phyloP scores from a whole-genome alignment of 2,888 invertebrate species.

The Aromia moschata region DNA sequence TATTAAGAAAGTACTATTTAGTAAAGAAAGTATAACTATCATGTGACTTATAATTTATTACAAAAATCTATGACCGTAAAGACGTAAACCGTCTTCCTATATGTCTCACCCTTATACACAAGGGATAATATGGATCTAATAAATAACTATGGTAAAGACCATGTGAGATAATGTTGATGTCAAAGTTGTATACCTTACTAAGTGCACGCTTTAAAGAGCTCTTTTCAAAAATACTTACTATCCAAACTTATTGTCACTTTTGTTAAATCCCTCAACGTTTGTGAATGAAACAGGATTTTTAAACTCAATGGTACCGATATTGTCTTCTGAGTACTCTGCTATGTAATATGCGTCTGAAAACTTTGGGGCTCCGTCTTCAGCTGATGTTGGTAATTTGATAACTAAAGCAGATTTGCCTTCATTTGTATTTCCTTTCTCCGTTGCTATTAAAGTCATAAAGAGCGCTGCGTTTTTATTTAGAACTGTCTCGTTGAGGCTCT shows the following conservation, averaged over 20 bases:
- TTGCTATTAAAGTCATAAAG: neutral
- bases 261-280: constrained; percentile 5
- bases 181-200: too few relatives aligned
- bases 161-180: too few relatives aligned
- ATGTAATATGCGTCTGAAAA: constrained; percentile 21
- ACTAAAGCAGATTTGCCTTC: neutral
- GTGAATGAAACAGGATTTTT: neutral
- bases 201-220: too few relatives aligned
- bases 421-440: neutral
- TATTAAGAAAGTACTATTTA: too few relatives aligned
- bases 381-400: neutral
- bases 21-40: too few relatives aligned
- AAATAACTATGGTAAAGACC: too few relatives aligned
- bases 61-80: too few relatives aligned
- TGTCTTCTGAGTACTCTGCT: constrained; percentile 11
- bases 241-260: constrained; percentile 3
- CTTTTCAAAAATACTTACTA: constrained; percentile 21
- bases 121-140: too few relatives aligned
- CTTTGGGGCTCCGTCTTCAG: neutral
- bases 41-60: too few relatives aligned
- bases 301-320: constrained; percentile 4
- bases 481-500: neutral
- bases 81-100: too few relatives aligned
- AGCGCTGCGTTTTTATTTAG: neutral
- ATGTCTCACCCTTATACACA: too few relatives aligned